Evolutionary conservation across 1,140 invertebrate genomes (phyloP).

Genomic region (Halictus rubicundus): DNA sequence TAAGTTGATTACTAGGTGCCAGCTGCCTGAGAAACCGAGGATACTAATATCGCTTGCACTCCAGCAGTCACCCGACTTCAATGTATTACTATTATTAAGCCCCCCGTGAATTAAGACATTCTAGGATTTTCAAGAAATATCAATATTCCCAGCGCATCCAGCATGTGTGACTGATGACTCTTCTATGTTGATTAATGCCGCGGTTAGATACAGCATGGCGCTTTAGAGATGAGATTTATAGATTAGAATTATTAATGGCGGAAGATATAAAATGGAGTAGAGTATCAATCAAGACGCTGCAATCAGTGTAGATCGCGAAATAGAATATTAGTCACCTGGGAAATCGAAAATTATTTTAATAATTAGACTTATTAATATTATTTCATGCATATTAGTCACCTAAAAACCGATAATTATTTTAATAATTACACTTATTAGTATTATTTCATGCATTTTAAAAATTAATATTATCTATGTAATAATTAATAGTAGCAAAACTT

Average conservation of each 20-base stretch:
- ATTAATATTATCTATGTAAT: no score
- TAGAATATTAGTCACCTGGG: neutral
- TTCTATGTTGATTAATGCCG: neutral
- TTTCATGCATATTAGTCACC: neutral
- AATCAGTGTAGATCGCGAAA: neutral
- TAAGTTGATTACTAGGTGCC: neutral
- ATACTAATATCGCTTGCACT: neutral
- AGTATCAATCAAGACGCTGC: neutral
- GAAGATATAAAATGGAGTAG: neutral
- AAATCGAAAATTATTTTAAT: neutral
- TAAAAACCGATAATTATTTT: rapidly evolving
- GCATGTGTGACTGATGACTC: neutral
- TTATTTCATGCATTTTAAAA: no score
- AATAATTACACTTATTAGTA: no score
- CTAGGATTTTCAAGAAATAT: neutral
- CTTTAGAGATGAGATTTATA: neutral
- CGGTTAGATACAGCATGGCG: neutral
- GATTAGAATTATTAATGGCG: neutral
- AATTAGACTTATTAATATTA: no score
- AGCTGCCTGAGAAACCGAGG: neutral
- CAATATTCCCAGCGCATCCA: neutral
- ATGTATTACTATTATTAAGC: neutral
- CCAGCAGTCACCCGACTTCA: neutral
- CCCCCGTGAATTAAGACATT: neutral
- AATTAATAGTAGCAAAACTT: no score